Conservation (phyloP, 2,113 vertebrate genomes). For the Pantherophis guttatus region DNA sequence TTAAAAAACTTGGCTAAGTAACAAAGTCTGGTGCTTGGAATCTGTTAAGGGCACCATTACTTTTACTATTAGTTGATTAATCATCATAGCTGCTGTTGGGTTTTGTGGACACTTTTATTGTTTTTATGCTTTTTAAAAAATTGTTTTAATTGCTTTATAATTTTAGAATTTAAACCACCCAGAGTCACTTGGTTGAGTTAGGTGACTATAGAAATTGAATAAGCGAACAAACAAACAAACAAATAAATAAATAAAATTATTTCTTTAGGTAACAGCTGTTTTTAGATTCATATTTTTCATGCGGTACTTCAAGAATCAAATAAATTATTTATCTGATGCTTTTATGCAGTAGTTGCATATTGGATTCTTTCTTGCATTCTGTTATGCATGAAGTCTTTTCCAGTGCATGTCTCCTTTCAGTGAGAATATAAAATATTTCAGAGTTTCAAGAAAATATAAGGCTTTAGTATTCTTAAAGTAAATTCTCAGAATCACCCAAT, state of each 20-base stretch:
- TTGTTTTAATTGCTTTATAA: not conserved
- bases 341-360: not conserved
- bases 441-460: not conserved
- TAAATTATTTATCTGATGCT: constrained; percentile 26
- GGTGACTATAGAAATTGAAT: not conserved
- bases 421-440: not conserved
- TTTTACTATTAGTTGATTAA: not conserved
- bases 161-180: not conserved
- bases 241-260: constrained; percentile 51
- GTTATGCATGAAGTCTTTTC: not conserved
- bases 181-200: not conserved
- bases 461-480: constrained; percentile 24
- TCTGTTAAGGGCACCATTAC: not conserved
- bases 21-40: not conserved
- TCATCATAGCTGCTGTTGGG: not conserved
- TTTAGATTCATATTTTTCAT: not conserved
- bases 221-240: not conserved
- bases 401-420: not conserved
- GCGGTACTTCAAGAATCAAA: constrained; percentile 40
- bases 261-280: not conserved
- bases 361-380: constrained; percentile 2
- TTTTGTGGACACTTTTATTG: not conserved
- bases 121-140: not conserved
- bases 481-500: not conserved
- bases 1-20: too few species aligned